Base-by-base conservation (phyloP, 2,888 invertebrate genomes). In the Cerastis leucographa region DNA sequence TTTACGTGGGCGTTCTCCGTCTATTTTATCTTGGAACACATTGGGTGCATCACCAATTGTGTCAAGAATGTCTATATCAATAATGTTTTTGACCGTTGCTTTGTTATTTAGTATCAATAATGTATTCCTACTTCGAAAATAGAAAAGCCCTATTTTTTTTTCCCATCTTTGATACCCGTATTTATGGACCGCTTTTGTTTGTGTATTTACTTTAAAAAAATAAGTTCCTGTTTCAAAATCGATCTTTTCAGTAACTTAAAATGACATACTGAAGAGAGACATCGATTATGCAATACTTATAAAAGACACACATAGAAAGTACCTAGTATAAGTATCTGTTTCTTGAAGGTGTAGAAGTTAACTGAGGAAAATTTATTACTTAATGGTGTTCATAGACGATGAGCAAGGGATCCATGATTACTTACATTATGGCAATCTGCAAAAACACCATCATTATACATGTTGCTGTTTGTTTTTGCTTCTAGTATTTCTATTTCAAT, bases 31-130 rank as follows among this genome's bases (percentile, higher is more conserved):
- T 88, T 54, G 12, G 49, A 79, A 74, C 75, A 65, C 78, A 80
- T 85, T 87, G 74, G 78, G 76, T 76, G 78, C 76, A 80, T 69
- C 73, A 72, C 80, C 51, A 78, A 87, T 82, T 84, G 76, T 86
- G 80, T 81, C 82, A 83, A 73, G 67, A 75, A 73, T 77, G 61
- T 78, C 71, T 72, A 71, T 80, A 78, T 78, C 74, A 80, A 65
- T 78, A 76, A 83, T 83, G 68, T 61, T 71, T 59, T 74, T 12
- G 25, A 71, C 59, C 71, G 49, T 73, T 80, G 66, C 51, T 68
- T 85, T 84, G 71, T 83, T 81, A 83, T 83, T 80, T 80, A 75
- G 14, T 75, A 51, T 69, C 73, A 62, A 77, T 75, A 72, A 72
- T 35, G 61, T 75, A 59, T 71, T 71, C 56, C 19, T 35, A 35